Conservation (phyloP, 1,140 invertebrate genomes). For the Penaeus chinensis region DNA sequence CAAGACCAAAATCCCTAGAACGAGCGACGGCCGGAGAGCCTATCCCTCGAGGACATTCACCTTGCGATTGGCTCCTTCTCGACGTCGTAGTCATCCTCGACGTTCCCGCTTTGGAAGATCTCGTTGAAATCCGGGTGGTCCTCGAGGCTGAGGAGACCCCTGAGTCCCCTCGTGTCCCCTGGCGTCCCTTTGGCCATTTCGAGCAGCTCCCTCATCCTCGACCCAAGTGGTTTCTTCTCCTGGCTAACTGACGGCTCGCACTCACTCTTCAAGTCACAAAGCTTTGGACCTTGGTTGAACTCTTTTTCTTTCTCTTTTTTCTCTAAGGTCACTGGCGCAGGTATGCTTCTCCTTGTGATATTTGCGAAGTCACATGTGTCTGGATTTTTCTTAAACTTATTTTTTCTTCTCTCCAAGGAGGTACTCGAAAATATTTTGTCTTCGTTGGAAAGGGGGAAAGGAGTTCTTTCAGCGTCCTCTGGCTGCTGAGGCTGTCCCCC, state of each 20-base stretch:
- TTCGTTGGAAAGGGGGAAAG: no score
- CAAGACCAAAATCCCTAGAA: neutral
- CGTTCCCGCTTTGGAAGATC: slow-evolving; percentile 52
- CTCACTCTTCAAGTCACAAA: no score
- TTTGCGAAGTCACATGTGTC: no score
- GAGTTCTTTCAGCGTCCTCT: no score
- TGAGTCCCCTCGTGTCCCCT: slow-evolving; percentile 50
- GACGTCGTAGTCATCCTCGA: slow-evolving; percentile 61
- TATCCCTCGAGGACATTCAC: slow-evolving; percentile 35
- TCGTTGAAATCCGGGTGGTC: slow-evolving; percentile 47
- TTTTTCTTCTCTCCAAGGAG: no score
- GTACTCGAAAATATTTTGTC: no score
- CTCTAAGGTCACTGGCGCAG: no score
- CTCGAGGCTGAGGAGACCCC: slow-evolving; percentile 47
- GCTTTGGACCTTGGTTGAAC: no score
- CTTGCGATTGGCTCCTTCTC: slow-evolving; percentile 62
- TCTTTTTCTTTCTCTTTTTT: no score
- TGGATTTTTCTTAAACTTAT: no score
- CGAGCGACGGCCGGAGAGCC: neutral
- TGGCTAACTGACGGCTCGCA: slow-evolving; percentile 3
- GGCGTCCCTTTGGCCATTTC: slow-evolving; percentile 54
- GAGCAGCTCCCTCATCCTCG: slow-evolving; percentile 44
- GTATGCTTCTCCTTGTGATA: no score
- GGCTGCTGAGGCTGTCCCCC: no score
- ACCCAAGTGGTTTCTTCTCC: neutral